Conservation (phyloP, 2,888 invertebrate genomes). For the Tenthredo distinguenda region DNA sequence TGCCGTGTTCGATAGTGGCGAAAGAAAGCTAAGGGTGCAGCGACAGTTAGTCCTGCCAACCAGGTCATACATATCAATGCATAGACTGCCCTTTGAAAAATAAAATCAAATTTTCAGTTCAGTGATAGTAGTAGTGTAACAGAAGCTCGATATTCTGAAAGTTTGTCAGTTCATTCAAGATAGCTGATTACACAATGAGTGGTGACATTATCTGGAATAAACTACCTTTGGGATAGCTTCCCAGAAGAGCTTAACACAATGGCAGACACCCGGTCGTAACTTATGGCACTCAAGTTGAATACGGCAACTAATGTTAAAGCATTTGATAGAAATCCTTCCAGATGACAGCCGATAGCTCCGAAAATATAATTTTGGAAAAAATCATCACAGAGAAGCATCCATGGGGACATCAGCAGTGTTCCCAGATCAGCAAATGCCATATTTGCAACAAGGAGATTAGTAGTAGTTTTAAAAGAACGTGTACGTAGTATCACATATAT, state of each 20-base stretch:
- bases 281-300: conserved; percentile 88
- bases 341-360: conserved; percentile 86
- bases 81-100: conserved; percentile 80
- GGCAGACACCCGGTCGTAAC: conserved; percentile 90
- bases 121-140: neutral
- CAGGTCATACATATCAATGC: conserved; percentile 85
- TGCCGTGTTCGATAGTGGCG: conserved; percentile 85
- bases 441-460: conserved; percentile 87
- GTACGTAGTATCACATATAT: conserved; percentile 83
- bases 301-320: conserved; percentile 88
- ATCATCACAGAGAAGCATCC: conserved; percentile 87
- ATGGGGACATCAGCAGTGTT: conserved; percentile 85
- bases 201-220: conserved; percentile 19
- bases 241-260: conserved; percentile 80
- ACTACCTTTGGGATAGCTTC: conserved; percentile 63
- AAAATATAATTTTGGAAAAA: conserved; percentile 90
- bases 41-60: conserved; percentile 83
- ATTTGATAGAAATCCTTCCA: conserved; percentile 88
- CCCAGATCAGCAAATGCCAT: conserved; percentile 87
- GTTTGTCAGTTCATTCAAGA: neutral
- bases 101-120: neutral
- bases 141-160: neutral
- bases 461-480: conserved; percentile 84
- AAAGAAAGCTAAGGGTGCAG: conserved; percentile 84
- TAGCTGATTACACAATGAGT: neutral